These are phyloP conservation scores for Aplocera efformata DNA, from an alignment of 2,888 invertebrate species.

Conservation along the genomic window DNA sequence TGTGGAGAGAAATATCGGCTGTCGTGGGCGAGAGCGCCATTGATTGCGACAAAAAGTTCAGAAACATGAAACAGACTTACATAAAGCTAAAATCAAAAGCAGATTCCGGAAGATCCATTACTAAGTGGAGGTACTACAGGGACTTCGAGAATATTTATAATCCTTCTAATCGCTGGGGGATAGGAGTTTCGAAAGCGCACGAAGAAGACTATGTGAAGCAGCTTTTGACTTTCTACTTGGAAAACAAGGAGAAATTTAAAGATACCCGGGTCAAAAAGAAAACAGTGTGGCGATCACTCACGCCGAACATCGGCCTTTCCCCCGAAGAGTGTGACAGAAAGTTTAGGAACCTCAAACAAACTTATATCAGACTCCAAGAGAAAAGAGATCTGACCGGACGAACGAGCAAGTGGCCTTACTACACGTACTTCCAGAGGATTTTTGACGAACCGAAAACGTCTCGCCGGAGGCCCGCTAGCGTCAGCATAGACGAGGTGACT, in stretches of 20 bases:
- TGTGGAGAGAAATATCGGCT: slow-evolving; percentile 61
- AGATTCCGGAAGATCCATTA: slow-evolving; percentile 45
- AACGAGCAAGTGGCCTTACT: slow-evolving; percentile 63
- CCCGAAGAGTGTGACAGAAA: slow-evolving; percentile 67
- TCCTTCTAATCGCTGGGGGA: slow-evolving; percentile 13
- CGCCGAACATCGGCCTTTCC: slow-evolving; percentile 51
- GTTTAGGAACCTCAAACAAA: slow-evolving; percentile 69
- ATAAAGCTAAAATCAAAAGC: slow-evolving; percentile 55
- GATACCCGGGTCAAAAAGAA: slow-evolving; percentile 63
- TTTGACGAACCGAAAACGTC: slow-evolving; percentile 38
- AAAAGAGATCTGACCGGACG: slow-evolving; percentile 56
- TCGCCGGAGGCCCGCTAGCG: slow-evolving; percentile 13
- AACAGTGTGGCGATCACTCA: slow-evolving; percentile 55
- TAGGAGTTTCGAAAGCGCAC: slow-evolving; percentile 29
- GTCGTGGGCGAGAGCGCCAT: slow-evolving; percentile 52
- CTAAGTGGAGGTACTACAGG: slow-evolving; percentile 66
- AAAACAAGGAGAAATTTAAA: slow-evolving; percentile 60
- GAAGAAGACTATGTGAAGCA: slow-evolving; percentile 59
- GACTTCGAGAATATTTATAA: slow-evolving; percentile 62
- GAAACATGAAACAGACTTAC: slow-evolving; percentile 70
- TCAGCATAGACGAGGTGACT: slow-evolving; percentile 38
- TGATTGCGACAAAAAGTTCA: slow-evolving; percentile 66
- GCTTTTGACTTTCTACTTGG: slow-evolving; percentile 58
- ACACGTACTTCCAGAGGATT: slow-evolving; percentile 61
- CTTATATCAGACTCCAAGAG: slow-evolving; percentile 57